Evolutionary conservation across 1,140 invertebrate species (phyloP), one percentile per base, ranked within the genome.

Genomic region (Lithobius niger): DNA sequence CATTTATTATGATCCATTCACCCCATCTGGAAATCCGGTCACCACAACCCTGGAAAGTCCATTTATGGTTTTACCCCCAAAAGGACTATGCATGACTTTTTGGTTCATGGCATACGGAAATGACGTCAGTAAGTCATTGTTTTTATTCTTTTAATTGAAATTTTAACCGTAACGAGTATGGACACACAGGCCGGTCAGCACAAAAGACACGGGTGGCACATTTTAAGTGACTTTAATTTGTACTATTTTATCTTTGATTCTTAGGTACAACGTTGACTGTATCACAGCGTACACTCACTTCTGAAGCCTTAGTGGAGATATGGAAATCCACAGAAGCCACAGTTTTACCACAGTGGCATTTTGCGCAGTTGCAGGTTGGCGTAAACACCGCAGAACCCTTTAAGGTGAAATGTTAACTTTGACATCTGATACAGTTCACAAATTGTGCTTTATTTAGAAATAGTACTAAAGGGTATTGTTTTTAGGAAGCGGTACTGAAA

Each of bases 1-100:
- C 27, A 26, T 26, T 50, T 50, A 26, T 27, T 50, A 27, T 27
- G 48, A 50, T 27, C 48, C 48, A 27, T 50, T 50, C 19, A 50
- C 48, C 13, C 48, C 48, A 16, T 25, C 48, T 26, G 48, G 48
- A 27, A 50, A 50, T 6, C 13, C 24, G 13, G 19, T 27, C 3
- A 24, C 13, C 3, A 27, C 48, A 27, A 4, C 3, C 21, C 13
- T 50, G 27, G 48, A 50, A 24, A 27, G 48, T 19, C 3, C 27
- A 3, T 13, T 10, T 25, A 27, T 50, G 24, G 18, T 18, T 13
- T 10, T 6, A 15, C 3, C 48, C 6, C 6, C 24, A 16, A 18
- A 10, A 47, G 19, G 15, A 13, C 13, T 50, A 13, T 50, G 48
- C 19, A 25, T 50, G 24, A 50, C 48, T 26, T 50, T 50, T 26